Base-by-base conservation (phyloP, 2,888 invertebrate genomes). In the Operophtera brumata region DNA sequence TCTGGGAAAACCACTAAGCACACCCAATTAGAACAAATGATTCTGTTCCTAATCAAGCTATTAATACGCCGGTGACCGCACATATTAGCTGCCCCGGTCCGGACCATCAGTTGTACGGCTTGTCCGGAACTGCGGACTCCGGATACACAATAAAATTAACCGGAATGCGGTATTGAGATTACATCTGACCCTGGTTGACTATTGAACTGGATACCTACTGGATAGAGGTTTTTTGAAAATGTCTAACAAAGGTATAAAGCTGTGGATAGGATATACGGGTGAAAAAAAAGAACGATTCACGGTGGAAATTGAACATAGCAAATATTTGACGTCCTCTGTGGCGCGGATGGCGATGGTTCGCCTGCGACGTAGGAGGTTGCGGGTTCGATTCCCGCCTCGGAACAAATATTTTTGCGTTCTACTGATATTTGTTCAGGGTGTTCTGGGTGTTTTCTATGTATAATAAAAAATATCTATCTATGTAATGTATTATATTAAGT, bases 41-140 rank as follows among this genome's bases (percentile, higher is more conserved):
- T 61, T 49, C 61, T 40, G 55, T 48, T 56, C 64, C 62, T 68
- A 65, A 68, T 64, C 62, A 68, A 65, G 65, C 63, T 45, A 68
- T 66, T 68, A 66, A 65, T 65, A 68, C 61, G 58, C 68, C 53
- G 41, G 54, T 42, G 62, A 47, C 63, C 62, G 49, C 61, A 28
- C 62, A 52, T 57, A 63, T 64, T 62, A 63, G 59, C 57, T 46
- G 55, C 52, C 54, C 61, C 60, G 52, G 25, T 30, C 61, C 62
- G 57, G 25, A 14, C 59, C 57, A 57, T 59, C 62, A 20, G 20
- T 20, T 20, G 20, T 20, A 20, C 60, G 58, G 54, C 40, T 50
- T 13, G 51, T 50, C 56, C 61, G 57, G 57, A 40, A 37, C 46
- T 26, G 44, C 9, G 30, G 30, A 49, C 34, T 32, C 37, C 46